Conservation (phyloP, 2,113 vertebrate genomes). For the Scytalopus superciliaris region DNA sequence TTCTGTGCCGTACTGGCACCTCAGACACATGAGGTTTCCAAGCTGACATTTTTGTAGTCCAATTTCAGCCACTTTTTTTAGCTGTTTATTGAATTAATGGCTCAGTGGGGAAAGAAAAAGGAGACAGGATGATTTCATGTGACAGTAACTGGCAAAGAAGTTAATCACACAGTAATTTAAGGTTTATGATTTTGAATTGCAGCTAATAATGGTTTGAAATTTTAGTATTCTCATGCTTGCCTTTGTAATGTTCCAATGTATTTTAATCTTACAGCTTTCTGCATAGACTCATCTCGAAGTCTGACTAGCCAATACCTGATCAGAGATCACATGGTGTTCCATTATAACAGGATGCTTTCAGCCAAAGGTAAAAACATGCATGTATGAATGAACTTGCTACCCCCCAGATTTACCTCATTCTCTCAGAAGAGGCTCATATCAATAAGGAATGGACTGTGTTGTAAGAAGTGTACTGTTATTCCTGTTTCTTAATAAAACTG, state of each 20-base stretch:
- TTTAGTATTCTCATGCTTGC: background rate
- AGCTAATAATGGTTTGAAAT: constrained; percentile 1
- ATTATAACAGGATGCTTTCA: constrained; percentile 92
- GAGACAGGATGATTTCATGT: background rate
- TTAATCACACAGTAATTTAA: background rate
- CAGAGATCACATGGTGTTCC: constrained; percentile 91
- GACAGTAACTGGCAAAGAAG: background rate
- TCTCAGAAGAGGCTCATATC: background rate
- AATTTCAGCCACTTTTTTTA: background rate
- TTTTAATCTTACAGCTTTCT: constrained; percentile 79
- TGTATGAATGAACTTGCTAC: constrained; percentile 29
- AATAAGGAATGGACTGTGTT: background rate
- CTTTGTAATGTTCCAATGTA: constrained; percentile 44
- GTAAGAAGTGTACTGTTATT: background rate
- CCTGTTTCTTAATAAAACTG: background rate
- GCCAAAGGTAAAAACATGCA: constrained; percentile 86
- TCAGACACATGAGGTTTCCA: background rate
- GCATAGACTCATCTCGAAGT: constrained; percentile 79
- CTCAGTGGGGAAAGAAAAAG: background rate
- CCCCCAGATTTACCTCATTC: background rate
- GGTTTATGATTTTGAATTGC: background rate
- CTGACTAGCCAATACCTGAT: constrained; percentile 81
- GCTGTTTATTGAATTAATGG: background rate
- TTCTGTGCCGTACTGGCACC: background rate
- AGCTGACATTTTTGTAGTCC: background rate